A percentile compares a stretch with the other conserved stretches of the same genome.
Conservation (phyloP, 2,113 vertebrate genomes). For the Zosterops pallidus region DNA sequence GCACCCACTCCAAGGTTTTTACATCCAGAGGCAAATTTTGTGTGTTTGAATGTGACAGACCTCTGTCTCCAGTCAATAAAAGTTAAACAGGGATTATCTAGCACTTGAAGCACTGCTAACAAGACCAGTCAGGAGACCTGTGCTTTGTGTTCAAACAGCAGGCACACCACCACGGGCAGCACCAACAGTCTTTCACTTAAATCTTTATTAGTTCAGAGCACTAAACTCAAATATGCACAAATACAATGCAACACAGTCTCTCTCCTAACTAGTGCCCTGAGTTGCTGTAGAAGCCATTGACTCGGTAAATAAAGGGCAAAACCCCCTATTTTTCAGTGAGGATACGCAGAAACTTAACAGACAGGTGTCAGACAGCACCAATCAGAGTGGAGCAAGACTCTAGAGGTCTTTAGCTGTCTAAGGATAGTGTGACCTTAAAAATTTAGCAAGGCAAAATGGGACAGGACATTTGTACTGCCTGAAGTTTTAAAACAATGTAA, state of each 20-base stretch:
- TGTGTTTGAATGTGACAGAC: neutral
- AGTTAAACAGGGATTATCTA: neutral
- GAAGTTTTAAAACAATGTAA: neutral
- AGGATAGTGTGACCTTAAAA: neutral
- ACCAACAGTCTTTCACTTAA: neutral
- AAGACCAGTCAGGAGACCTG: neutral
- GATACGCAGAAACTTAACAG: neutral
- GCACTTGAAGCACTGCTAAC: neutral
- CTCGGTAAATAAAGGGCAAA: neutral
- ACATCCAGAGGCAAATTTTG: neutral
- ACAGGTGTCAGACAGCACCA: neutral
- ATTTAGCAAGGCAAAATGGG: neutral
- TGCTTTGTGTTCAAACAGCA: neutral
- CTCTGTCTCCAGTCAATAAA: neutral
- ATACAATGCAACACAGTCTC: neutral
- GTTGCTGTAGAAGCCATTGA: neutral
- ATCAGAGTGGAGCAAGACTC: neutral
- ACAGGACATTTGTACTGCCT: neutral
- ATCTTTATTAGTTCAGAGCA: neutral
- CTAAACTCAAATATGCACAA: neutral
- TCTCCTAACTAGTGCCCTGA: neutral
- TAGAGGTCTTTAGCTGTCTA: neutral
- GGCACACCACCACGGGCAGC: neutral
- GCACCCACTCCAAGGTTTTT: neutral
- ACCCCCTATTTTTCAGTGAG: neutral